Evolutionary conservation across 2,797 vertebrate genomes (phyloP), one percentile per base, ranked within the genome.

Genomic region (Iguana delicatissima): DNA sequence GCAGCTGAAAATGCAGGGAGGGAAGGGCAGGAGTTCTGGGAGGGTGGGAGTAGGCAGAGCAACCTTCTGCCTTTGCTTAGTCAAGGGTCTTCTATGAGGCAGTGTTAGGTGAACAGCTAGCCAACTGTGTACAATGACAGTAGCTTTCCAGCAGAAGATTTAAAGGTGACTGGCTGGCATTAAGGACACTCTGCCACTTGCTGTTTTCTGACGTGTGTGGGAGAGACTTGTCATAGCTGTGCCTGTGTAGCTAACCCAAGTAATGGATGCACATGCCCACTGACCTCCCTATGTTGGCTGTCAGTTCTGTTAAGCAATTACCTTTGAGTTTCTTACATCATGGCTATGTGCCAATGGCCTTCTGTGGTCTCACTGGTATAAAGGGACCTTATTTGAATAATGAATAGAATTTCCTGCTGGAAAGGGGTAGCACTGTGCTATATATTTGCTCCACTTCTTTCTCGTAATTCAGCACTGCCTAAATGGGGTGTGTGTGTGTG

Each of bases 111-210:
- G 20, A 46, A 38, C 42, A 50, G 62, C 14, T 52, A 52, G 52
- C 55, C 67, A 86, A 20, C 18, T 46, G 46, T 83, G 20, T 84
- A 24, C 52, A 35, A 13, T 83, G 20, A 86, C 69, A 20, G 55
- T 24, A 59, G 46, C 57, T 81, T 76, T 86, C n/a, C 46, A 35
- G 46, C 9, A 22, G 59, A 64, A 64, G 24, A 86, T 82, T 69
- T 57, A 72, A 84, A 73, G 73, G 13, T 83, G 72, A 69, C 26
- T 89, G 24, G 55, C n/a, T 91, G n/a, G 77, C 46, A 69, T 76
- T 32, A 50, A 69, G 84, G 91, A 77, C 55, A 59, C 46, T 46
- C 59, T 57, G 62, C 62, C 35, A 59, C 55, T 92, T 86, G 1
- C 81, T 79, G 73, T 73, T 79, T 46, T 84, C 52, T 42, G 80